phyloP scores from a whole-genome alignment of 2,797 vertebrate genomes.

The Myotis myotis region DNA sequence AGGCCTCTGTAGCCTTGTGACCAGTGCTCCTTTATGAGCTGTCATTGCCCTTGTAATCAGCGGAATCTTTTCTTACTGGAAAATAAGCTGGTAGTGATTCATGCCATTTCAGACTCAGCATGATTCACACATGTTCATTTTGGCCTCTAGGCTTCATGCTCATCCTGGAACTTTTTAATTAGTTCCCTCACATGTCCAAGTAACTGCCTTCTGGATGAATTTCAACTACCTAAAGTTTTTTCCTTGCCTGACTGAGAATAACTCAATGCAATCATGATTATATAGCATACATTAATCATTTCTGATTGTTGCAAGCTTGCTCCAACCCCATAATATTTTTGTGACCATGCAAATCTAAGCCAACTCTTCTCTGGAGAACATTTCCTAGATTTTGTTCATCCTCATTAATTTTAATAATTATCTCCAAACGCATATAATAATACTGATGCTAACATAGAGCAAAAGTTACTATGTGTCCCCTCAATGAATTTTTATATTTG shows the following conservation, averaged over 20 bases:
- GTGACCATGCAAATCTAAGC: not conserved
- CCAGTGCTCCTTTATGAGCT: not conserved
- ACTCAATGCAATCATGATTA: slow-evolving; percentile 5
- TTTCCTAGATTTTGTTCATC: not conserved
- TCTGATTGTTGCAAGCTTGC: not conserved
- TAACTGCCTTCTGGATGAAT: slow-evolving; percentile 39
- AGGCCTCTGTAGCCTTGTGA: not conserved
- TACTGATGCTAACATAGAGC: not conserved
- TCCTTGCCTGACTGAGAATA: not conserved
- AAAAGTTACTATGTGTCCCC: not conserved
- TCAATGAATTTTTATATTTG: not conserved
- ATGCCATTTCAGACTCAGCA: slow-evolving; percentile 10
- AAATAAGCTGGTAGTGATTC: not conserved
- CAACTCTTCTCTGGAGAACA: not conserved
- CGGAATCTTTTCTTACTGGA: not conserved
- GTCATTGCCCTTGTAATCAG: slow-evolving; percentile 49
- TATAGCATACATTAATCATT: not conserved
- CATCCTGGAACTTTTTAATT: slow-evolving; percentile 63
- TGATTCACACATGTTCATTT: slow-evolving; percentile 20
- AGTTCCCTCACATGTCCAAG: slow-evolving; percentile 49
- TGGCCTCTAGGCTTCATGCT: not conserved
- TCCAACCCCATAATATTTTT: not conserved
- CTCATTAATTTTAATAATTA: not conserved
- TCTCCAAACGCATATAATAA: not conserved
- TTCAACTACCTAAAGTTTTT: slow-evolving; percentile 34